Percentiles rank a stretch among this genome's conserved stretches.
Conservation (phyloP, 2,113 vertebrate species). For the Hypanus sabinus region DNA sequence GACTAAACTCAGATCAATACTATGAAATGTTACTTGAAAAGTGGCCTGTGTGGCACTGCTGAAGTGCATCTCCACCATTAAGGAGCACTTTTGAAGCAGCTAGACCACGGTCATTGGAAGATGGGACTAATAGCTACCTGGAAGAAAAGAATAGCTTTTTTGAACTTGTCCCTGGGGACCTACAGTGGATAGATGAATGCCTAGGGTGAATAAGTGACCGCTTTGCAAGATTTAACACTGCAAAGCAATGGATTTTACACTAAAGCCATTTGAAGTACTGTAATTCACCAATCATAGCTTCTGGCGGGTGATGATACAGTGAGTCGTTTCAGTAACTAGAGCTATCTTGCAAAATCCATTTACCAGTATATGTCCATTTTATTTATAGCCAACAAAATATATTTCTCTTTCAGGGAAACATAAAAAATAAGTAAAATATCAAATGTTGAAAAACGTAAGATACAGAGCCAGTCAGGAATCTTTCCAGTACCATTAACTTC, state of each 20-base stretch:
- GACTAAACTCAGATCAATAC: constrained; percentile 69
- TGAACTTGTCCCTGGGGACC: constrained; percentile 42
- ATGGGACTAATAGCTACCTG: constrained; percentile 52
- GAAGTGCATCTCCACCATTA: constrained; percentile 64
- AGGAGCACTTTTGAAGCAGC: constrained; percentile 61
- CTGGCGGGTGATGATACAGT: constrained; percentile 36
- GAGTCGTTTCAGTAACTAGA: constrained; percentile 2
- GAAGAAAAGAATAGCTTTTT: constrained; percentile 42
- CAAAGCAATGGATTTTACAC: constrained; percentile 44
- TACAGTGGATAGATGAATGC: constrained; percentile 39
- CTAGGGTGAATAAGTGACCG: constrained; percentile 42
- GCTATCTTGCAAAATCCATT: not conserved
- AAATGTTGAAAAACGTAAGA: not conserved
- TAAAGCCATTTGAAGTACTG: constrained; percentile 41
- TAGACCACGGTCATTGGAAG: constrained; percentile 51
- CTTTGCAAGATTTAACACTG: constrained; percentile 42
- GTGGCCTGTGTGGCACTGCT: constrained; percentile 56
- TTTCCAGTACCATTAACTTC: not conserved
- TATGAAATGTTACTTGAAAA: constrained; percentile 70
- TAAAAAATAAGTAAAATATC: constrained; percentile 2
- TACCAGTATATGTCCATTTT: not conserved
- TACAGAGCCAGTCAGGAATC: not conserved
- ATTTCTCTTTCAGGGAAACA: constrained; percentile 8
- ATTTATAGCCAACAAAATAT: not conserved
- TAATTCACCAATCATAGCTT: constrained; percentile 37